Evolutionary conservation across 1,140 invertebrate species (phyloP).

Genomic region (Hylyphantes graminicola): DNA sequence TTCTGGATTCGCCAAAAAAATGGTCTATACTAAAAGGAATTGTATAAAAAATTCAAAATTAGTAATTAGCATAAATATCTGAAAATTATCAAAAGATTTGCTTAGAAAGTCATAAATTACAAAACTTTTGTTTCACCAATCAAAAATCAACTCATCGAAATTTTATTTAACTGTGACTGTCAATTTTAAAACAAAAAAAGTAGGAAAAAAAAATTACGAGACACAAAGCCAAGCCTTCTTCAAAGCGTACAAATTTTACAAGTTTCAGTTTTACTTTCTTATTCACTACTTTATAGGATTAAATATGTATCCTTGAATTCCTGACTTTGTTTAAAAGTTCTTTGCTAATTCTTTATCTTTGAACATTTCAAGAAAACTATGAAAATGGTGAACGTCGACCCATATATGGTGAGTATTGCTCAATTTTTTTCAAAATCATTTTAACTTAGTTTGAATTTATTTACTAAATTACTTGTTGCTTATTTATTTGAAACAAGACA

Average conservation of each 20-base stretch:
- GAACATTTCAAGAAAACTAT: background rate
- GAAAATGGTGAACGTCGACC: constrained; percentile 56
- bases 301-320: background rate
- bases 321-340: background rate
- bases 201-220: background rate
- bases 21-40: too few relatives aligned
- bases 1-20: too few relatives aligned
- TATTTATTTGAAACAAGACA: background rate
- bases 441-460: background rate
- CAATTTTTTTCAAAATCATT: background rate
- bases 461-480: background rate
- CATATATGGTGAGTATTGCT: constrained; percentile 29
- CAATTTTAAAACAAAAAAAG: background rate
- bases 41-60: background rate
- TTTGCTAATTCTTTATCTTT: background rate
- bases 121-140: background rate
- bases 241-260: background rate
- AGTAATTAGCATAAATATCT: background rate
- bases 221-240: background rate
- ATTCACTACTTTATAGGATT: background rate
- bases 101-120: background rate
- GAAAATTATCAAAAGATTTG: background rate
- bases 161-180: background rate
- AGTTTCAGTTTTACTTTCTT: background rate
- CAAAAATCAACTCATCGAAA: background rate